These are phyloP conservation scores for Cepaea hortensis DNA, from an alignment of 2,888 invertebrate genomes.

Conservation along the genomic window DNA sequence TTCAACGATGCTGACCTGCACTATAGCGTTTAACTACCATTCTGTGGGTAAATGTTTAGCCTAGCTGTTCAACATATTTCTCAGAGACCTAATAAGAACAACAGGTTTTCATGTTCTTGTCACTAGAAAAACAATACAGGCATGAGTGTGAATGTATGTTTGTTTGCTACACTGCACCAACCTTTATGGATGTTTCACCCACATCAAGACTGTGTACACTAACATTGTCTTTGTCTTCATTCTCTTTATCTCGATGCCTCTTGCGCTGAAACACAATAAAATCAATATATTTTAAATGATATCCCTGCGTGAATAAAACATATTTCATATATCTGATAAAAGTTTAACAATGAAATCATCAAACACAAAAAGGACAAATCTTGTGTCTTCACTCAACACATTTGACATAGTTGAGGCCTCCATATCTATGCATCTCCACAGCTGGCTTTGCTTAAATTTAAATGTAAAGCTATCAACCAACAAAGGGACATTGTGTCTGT, in stretches of 20 bases:
- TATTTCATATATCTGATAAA: not conserved
- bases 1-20: too few relatives aligned
- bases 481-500: too few relatives aligned
- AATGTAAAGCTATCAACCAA: not conserved
- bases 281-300: not conserved
- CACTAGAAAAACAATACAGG: too few relatives aligned
- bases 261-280: slow-evolving; percentile 20
- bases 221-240: not conserved
- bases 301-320: too few relatives aligned
- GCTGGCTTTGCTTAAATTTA: not conserved
- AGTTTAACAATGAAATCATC: not conserved
- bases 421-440: not conserved
- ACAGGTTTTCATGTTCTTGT: too few relatives aligned
- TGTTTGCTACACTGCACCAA: not conserved
- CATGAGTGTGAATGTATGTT: too few relatives aligned
- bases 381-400: not conserved
- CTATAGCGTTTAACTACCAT: too few relatives aligned
- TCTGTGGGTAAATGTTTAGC: too few relatives aligned
- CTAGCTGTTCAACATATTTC: too few relatives aligned
- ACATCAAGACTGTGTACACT: slow-evolving; percentile 36
- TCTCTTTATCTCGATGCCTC: slow-evolving; percentile 16
- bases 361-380: not conserved
- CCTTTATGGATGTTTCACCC: not conserved
- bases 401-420: not conserved
- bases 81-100: too few relatives aligned